These are phyloP conservation scores for Drepana falcataria DNA, from an alignment of 2,888 invertebrate genomes.

Conservation along the genomic window DNA sequence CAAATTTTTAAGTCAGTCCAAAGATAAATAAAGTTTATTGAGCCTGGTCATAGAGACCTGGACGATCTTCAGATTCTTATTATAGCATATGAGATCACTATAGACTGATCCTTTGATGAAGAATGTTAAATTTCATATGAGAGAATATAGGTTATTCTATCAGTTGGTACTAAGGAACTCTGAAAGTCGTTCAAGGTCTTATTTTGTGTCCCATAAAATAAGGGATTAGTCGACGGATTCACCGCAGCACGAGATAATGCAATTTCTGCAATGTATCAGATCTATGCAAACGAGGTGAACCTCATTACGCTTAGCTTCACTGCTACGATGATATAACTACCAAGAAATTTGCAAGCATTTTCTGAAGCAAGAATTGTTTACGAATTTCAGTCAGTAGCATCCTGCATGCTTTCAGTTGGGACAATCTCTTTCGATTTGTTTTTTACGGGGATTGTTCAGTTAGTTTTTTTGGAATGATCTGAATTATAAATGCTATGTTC, in stretches of 20 bases:
- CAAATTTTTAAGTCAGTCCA: background rate
- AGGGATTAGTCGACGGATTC: constrained; percentile 4
- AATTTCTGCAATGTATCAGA: constrained; percentile 22
- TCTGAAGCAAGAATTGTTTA: background rate
- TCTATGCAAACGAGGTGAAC: constrained; percentile 28
- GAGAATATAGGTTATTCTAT: too few species aligned
- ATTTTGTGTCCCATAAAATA: constrained; percentile 10
- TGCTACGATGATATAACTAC: constrained; percentile 18
- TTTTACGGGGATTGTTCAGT: too few species aligned
- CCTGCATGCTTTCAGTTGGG: background rate
- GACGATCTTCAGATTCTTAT: background rate
- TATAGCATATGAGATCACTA: too few species aligned
- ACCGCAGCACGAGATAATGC: constrained; percentile 18
- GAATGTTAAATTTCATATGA: too few species aligned
- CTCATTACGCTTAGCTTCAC: constrained; percentile 24
- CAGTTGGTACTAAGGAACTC: too few species aligned
- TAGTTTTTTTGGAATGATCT: too few species aligned
- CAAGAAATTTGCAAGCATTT: constrained; percentile 3
- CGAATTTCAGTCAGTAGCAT: background rate
- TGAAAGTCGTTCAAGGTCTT: background rate
- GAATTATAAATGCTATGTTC: too few species aligned
- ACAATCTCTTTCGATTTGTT: background rate
- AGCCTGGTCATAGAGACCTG: background rate
- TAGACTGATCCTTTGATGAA: too few species aligned
- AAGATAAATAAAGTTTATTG: background rate